Evolutionary conservation across 2,888 invertebrate species (phyloP).

Genomic region (Eilema griseolum): DNA sequence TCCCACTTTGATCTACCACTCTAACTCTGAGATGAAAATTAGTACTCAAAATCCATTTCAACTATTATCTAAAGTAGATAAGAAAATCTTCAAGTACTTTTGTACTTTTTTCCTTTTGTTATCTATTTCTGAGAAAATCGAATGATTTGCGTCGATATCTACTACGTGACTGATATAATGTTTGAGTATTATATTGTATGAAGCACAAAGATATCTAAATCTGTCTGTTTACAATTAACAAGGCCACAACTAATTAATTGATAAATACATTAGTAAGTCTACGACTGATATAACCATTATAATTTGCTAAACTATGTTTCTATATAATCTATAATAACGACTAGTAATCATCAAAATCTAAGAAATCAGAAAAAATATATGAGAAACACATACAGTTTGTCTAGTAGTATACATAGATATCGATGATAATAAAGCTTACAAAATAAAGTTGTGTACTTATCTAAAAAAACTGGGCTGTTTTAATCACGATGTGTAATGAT

Average conservation of each 20-base stretch:
- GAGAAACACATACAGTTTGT: no score
- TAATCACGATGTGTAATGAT: background rate
- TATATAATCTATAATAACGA: background rate
- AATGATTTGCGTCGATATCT: background rate
- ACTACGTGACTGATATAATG: conserved; percentile 16
- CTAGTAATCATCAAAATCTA: background rate
- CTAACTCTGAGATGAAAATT: background rate
- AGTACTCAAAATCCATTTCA: background rate
- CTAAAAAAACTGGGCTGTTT: background rate
- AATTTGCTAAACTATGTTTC: background rate
- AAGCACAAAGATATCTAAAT: conserved; percentile 13
- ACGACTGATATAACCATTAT: conserved; percentile 12
- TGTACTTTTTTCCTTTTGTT: no score
- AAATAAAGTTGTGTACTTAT: no score
- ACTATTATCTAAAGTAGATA: background rate
- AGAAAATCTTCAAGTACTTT: background rate
- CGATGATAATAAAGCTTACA: no score
- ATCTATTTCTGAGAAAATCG: background rate
- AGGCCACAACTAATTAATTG: conserved; percentile 37
- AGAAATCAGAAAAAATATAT: background rate
- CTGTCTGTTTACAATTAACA: conserved; percentile 41
- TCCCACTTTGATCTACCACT: background rate
- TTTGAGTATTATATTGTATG: conserved; percentile 9
- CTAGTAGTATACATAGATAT: no score
- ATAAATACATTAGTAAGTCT: conserved; percentile 30